Percentiles rank a stretch among this genome's conserved stretches.
These are phyloP conservation scores for Druon quercuslanigerum DNA, from an alignment of 1,140 invertebrate genomes.

Conservation along the genomic window DNA sequence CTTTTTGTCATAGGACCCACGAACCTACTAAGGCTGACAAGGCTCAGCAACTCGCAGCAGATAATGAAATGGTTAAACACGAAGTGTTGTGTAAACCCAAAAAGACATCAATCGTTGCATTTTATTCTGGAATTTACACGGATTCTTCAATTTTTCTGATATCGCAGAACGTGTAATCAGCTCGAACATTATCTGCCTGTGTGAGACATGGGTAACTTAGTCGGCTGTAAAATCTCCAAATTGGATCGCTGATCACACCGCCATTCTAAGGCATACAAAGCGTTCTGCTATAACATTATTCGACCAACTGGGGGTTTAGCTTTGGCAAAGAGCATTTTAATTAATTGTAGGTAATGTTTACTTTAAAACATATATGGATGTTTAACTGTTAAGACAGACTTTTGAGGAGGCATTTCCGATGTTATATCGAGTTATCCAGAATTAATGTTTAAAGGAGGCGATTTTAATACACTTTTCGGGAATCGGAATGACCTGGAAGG, in stretches of 20 bases:
- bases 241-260: background rate
- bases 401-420: too few species aligned
- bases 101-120: background rate
- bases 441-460: too few species aligned
- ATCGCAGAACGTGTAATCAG: background rate
- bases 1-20: too few species aligned
- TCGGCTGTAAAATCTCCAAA: background rate
- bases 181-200: background rate
- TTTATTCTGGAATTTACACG: too few species aligned
- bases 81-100: background rate
- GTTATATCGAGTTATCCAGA: too few species aligned
- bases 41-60: too few species aligned
- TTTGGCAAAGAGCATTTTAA: background rate
- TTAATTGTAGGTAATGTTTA: background rate
- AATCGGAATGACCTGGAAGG: too few species aligned
- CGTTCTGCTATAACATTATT: background rate
- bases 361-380: background rate
- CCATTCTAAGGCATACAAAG: background rate
- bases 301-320: background rate
- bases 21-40: too few species aligned
- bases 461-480: too few species aligned
- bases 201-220: background rate
- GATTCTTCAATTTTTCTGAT: too few species aligned
- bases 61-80: too few species aligned
- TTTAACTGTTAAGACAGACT: too few species aligned